These are phyloP conservation scores for Argya squamiceps DNA, from an alignment of 2,797 vertebrate species.

Conservation along the genomic window DNA sequence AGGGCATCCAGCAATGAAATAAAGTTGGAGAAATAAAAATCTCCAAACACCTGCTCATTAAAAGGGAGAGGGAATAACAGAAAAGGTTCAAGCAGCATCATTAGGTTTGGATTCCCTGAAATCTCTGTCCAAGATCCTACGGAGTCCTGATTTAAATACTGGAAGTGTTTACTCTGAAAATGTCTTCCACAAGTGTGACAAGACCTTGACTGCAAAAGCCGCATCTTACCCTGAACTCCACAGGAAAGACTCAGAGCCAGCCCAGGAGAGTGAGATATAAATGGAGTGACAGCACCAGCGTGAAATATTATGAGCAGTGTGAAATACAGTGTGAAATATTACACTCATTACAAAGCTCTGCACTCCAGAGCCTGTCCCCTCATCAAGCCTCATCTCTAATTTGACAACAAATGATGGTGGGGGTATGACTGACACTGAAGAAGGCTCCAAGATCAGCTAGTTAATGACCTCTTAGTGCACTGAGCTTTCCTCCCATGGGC, in stretches of 20 bases:
- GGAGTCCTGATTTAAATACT: background rate
- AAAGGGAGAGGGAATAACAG: background rate
- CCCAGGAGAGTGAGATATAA: conserved; percentile 39
- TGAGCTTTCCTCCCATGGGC: background rate
- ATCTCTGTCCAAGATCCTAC: background rate
- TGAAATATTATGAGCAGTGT: conserved; percentile 28
- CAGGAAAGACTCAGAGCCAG: background rate
- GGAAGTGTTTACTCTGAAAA: background rate
- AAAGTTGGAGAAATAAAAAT: background rate
- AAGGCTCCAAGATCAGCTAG: background rate
- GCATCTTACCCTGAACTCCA: background rate
- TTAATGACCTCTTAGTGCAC: background rate
- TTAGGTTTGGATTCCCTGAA: background rate
- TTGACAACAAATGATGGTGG: background rate
- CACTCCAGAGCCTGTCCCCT: background rate
- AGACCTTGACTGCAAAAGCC: background rate
- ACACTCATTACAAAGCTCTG: conserved; percentile 33
- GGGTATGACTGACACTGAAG: background rate
- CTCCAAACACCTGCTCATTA: background rate
- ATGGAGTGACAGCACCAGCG: background rate
- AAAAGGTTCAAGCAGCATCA: background rate
- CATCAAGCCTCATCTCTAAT: background rate
- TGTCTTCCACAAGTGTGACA: background rate
- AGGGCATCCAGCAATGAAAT: background rate
- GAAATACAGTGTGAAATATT: conserved; percentile 53